Percentiles rank a stretch among this genome's conserved stretches.
phyloP scores from a whole-genome alignment of 2,113 vertebrate species.

The Caretta caretta region DNA sequence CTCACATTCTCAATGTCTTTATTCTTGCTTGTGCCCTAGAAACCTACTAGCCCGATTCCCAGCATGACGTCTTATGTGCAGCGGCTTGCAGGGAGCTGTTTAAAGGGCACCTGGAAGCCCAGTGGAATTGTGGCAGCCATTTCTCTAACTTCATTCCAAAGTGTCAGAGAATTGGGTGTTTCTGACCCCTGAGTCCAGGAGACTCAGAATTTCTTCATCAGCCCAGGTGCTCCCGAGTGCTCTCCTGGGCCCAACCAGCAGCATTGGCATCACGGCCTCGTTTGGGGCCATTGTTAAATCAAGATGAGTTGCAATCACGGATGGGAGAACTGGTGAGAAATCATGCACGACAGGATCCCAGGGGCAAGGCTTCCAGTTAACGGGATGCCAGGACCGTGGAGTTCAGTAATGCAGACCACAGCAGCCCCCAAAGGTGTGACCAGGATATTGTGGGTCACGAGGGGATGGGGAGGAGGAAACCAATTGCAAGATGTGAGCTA shows the following conservation, averaged over 20 bases:
- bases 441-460: too few relatives aligned
- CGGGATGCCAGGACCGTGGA: neutral
- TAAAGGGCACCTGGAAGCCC: neutral
- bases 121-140: neutral
- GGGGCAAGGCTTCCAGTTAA: neutral
- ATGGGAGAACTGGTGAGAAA: neutral
- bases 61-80: neutral
- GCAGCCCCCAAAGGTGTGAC: neutral
- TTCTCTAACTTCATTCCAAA: neutral
- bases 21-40: neutral
- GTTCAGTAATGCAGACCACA: neutral
- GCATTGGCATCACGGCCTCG: too few relatives aligned
- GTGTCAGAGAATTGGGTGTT: neutral
- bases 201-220: neutral
- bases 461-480: neutral
- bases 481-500: neutral
- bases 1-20: neutral
- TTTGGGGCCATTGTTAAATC: neutral
- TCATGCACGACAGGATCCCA: neutral
- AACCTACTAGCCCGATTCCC: neutral
- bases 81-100: neutral
- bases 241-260: neutral
- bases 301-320: neutral
- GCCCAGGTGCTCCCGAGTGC: too few relatives aligned
- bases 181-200: neutral